Evolutionary conservation across 2,797 vertebrate genomes (phyloP), one percentile per base, ranked within the genome.

Genomic region (Enteromius argenteus): DNA sequence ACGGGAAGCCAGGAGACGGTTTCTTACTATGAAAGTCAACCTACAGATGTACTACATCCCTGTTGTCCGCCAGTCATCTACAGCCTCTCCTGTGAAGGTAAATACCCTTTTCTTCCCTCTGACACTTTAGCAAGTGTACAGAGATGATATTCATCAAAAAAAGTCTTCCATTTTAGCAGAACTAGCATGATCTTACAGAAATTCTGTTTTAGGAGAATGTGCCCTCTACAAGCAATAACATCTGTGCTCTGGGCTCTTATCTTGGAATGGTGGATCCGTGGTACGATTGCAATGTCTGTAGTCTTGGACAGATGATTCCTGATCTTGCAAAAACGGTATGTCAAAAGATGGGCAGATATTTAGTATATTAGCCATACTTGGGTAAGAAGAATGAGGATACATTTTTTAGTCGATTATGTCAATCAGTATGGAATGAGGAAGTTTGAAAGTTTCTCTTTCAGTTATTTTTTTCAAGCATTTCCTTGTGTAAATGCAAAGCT

Each of bases 41-140:
- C 93, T 99, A 77, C 96, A 98, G 89, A 96, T 99, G 92, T 99
- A 98, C 91, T 97, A 98, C 90, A 94, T 99, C 89, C 97, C 97
- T 0, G 95, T 99, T 23, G 82, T 91, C 85, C 85, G 75, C 0
- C 89, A 86, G 2, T 88, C 88, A 11, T 56, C 83, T 4, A 87
- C 81, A 17, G 27, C 92, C 0, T 76, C 60, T 8, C 93, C 68
- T 86, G 96, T 97, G 88, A 91, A 37, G 30, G 77, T 79, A 8
- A 35, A 19, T n/a, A 68, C 8, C 10, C 15, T 44, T 58, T 80
- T n/a, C 46, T 79, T 60, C 66, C 1, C 19, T 88, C 7, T 3
- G 30, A 64, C 32, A 9, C 62, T 85, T 90, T 85, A 32, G 27
- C 19, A 10, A 46, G 19, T 77, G n/a, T 42, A 77, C 56, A 6